Percentiles rank a stretch among this genome's conserved stretches.
Evolutionary conservation across 1,140 invertebrate species (phyloP).

Genomic region (Pogonomyrmex barbatus): DNA sequence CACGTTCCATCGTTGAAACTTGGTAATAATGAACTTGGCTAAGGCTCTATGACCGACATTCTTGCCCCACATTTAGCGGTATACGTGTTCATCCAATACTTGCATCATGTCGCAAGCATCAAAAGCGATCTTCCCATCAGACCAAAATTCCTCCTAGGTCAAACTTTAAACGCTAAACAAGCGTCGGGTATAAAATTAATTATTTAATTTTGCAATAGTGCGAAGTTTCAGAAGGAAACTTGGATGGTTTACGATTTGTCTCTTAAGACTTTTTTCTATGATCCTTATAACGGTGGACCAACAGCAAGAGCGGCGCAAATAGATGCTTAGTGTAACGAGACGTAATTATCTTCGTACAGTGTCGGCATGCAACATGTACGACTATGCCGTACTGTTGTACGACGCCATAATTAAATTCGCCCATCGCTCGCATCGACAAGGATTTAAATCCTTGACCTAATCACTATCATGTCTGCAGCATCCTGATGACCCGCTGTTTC

Average conservation of each 20-base stretch:
- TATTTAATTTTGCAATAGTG: background rate
- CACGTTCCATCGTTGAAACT: constrained; percentile 56
- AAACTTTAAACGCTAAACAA: background rate
- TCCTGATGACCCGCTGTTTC: constrained; percentile 56
- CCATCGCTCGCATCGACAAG: constrained; percentile 61
- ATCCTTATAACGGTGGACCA: background rate
- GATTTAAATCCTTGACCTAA: constrained; percentile 72
- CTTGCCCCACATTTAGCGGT: constrained; percentile 13
- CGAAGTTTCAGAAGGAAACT: background rate
- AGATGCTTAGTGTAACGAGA: constrained; percentile 52
- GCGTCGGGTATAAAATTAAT: background rate
- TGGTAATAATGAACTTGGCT: constrained; percentile 47
- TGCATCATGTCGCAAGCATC: background rate
- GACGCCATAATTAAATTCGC: constrained; percentile 70
- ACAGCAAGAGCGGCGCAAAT: constrained; percentile 20
- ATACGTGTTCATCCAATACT: background rate
- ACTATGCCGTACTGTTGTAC: constrained; percentile 66
- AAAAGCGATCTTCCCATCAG: background rate
- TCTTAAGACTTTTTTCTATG: background rate
- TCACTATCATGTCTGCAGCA: constrained; percentile 43
- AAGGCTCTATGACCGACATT: constrained; percentile 35
- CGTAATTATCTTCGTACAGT: constrained; percentile 68
- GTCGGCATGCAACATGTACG: constrained; percentile 25
- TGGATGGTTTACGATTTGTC: background rate
- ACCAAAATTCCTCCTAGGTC: background rate